These are phyloP conservation scores for Paracanthobrama guichenoti DNA, from an alignment of 2,113 vertebrate species.

Conservation along the genomic window DNA sequence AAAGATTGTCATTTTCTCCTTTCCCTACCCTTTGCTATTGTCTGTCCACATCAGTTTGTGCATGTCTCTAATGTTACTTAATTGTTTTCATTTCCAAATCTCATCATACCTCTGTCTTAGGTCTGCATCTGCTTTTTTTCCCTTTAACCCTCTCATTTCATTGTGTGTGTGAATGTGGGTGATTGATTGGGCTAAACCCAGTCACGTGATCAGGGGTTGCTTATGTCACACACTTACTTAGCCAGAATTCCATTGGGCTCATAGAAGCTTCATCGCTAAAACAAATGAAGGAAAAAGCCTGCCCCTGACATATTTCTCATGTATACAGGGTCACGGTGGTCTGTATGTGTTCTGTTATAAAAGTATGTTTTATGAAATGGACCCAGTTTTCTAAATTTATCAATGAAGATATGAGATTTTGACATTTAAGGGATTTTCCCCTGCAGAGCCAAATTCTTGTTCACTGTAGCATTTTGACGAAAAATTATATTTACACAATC, in stretches of 20 bases:
- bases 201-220: not conserved
- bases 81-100: not conserved
- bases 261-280: not conserved
- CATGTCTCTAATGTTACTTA: constrained; percentile 7
- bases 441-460: not conserved
- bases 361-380: not conserved
- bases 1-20: constrained; percentile 19
- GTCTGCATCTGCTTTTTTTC: constrained; percentile 18
- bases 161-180: constrained; percentile 37
- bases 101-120: constrained; percentile 4
- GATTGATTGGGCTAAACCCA: constrained; percentile 14
- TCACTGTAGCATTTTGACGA: not conserved
- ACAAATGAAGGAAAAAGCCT: constrained; percentile 6
- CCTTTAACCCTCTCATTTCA: constrained; percentile 22
- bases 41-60: not conserved
- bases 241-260: constrained; percentile 11
- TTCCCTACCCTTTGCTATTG: not conserved
- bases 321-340: not conserved
- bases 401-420: not conserved
- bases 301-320: constrained; percentile 12
- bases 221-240: constrained; percentile 5
- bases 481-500: not conserved
- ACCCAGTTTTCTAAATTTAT: constrained; percentile 4
- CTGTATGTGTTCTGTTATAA: not conserved
- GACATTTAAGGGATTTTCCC: not conserved